These are phyloP conservation scores for Stenodema calcarata DNA, from an alignment of 2,888 invertebrate species.

Conservation along the genomic window DNA sequence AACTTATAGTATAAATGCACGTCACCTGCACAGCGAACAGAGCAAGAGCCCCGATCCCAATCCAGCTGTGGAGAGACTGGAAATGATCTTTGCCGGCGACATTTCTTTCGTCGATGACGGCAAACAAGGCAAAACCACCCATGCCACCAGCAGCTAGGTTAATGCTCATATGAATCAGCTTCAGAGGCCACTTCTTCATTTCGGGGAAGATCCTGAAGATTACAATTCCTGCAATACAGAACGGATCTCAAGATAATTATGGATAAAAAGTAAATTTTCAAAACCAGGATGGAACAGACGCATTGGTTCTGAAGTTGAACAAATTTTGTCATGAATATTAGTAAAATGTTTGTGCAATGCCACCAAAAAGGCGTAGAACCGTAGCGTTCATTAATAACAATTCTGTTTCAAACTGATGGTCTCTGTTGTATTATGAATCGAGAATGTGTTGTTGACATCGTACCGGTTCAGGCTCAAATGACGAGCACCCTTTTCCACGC, in stretches of 20 bases:
- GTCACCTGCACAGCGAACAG: conserved; percentile 75
- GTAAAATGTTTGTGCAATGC: no score
- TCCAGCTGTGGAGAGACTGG: conserved; percentile 81
- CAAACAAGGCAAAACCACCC: conserved; percentile 72
- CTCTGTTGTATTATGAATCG: no score
- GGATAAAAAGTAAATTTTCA: no score
- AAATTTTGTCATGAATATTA: no score
- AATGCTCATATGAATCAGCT: conserved; percentile 74
- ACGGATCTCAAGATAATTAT: not conserved
- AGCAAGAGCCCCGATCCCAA: conserved; percentile 75
- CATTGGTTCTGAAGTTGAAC: no score
- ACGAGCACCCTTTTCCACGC: no score
- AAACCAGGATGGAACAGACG: no score
- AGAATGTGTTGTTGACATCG: no score
- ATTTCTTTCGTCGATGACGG: conserved; percentile 84
- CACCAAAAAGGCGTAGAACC: no score
- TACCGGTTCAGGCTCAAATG: no score
- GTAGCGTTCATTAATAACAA: no score
- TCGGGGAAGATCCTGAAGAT: conserved; percentile 79
- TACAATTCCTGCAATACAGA: conserved; percentile 70
- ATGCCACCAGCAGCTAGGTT: conserved; percentile 71
- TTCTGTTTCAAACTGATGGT: no score
- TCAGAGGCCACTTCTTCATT: conserved; percentile 74
- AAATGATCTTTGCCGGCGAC: conserved; percentile 71
- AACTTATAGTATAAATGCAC: not conserved